phyloP scores from a whole-genome alignment of 2,113 vertebrate species.

The Tragelaphus strepsiceros region DNA sequence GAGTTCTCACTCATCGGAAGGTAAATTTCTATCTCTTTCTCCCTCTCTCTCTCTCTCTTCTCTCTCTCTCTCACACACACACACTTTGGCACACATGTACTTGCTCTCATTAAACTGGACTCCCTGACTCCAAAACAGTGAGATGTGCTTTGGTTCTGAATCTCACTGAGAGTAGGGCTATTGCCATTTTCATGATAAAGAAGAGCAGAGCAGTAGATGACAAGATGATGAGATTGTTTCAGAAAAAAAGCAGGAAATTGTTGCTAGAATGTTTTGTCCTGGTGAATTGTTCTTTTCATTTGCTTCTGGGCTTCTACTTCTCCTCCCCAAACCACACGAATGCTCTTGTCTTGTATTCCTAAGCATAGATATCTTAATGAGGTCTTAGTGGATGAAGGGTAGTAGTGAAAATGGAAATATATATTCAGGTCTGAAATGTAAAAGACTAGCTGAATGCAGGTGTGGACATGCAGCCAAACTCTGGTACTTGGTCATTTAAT shows the following conservation, averaged over 20 bases:
- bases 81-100: neutral
- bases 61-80: neutral
- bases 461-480: neutral
- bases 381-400: neutral
- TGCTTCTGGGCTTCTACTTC: neutral
- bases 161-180: neutral
- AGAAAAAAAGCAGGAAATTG: neutral
- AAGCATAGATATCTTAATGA: neutral
- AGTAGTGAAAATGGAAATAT: neutral
- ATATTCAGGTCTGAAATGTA: neutral
- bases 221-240: neutral
- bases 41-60: neutral
- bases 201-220: neutral
- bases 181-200: neutral
- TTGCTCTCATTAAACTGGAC: neutral
- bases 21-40: conserved; percentile 73
- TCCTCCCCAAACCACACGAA: neutral
- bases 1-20: conserved; percentile 97
- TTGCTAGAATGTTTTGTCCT: neutral
- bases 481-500: neutral
- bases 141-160: neutral
- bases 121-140: accelerated
- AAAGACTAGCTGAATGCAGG: neutral
- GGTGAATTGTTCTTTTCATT: neutral
- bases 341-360: neutral